Conservation (phyloP, 2,797 vertebrate species). For the Vespertilio murinus region DNA sequence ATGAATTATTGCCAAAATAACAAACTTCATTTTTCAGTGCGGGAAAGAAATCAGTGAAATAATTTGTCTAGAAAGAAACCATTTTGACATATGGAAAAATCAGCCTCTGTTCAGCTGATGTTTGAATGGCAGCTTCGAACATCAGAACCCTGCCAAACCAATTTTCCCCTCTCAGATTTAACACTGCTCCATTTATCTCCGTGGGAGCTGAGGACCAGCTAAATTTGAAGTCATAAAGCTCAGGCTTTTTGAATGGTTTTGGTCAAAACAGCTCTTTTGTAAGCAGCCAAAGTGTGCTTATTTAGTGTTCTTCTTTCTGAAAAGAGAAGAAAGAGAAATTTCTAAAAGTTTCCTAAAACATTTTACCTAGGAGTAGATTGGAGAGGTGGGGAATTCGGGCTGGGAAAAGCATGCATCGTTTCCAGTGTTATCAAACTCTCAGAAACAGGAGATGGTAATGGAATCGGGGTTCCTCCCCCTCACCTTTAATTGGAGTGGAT, state of each 20-base stretch:
- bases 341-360: slow-evolving; percentile 65
- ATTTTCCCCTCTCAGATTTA: slow-evolving; percentile 70
- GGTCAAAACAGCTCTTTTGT: slow-evolving; percentile 76
- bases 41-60: slow-evolving; percentile 55
- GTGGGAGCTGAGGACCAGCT: slow-evolving; percentile 64
- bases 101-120: slow-evolving; percentile 54
- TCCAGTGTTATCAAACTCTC: slow-evolving; percentile 48
- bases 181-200: slow-evolving; percentile 74
- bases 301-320: slow-evolving; percentile 64
- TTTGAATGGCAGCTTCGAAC: slow-evolving; percentile 44
- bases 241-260: slow-evolving; percentile 71
- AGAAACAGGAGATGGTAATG: slow-evolving; percentile 52
- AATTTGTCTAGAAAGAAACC: slow-evolving; percentile 67
- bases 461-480: slow-evolving; percentile 21
- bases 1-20: slow-evolving; percentile 55
- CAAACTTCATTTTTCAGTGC: slow-evolving; percentile 49
- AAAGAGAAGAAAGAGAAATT: slow-evolving; percentile 64
- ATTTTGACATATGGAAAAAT: slow-evolving; percentile 49
- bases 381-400: slow-evolving; percentile 54
- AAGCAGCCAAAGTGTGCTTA: slow-evolving; percentile 66
- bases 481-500: slow-evolving; percentile 51
- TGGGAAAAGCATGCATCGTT: slow-evolving; percentile 49
- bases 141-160: slow-evolving; percentile 65
- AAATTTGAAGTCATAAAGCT: slow-evolving; percentile 76
- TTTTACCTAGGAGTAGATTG: slow-evolving; percentile 59